Base-by-base conservation (phyloP, 2,888 invertebrate species). In the Dendrolimus pini region DNA sequence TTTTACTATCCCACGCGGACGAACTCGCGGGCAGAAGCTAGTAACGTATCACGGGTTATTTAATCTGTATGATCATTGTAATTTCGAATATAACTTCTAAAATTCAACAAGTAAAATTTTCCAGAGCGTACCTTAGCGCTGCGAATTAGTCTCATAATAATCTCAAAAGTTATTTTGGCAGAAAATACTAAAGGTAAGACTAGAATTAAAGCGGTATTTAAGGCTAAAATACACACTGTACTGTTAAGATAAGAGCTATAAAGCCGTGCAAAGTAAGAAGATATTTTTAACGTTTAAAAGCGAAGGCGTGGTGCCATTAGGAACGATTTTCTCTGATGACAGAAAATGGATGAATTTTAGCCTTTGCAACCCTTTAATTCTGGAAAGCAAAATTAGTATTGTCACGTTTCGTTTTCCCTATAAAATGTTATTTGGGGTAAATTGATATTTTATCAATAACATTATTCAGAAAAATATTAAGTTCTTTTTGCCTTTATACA, bases 251-350 rank as follows among this genome's bases (percentile, higher is more conserved):
- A 61, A 61, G 54, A 56, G 54, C 53, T 12, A 53, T 56, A 54
- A 61, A 59, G 47, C 56, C 30, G 42, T 30, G 41, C 52, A 47
- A 47, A 54, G 41, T 10, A 8, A 54, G 54, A 47, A 42, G 42
- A 41, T 55, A 41, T 55, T 60, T 58, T 61, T 52, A 53, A 56
- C 58, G 53, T 64, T 64, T 62, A 58, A 68, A 67, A 64, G 61
- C 56, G 58, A 60, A 57, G 59, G 61, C 53, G 54, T 56, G 56
- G 47, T 56, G 60, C 67, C 65, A 70, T 74, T 76, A 70, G 59
- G 57, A 56, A 56, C 62, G 61, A 71, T 71, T 74, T 74, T 66
- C 70, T 65, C 60, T 55, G 61, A 65, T 66, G 65, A 64, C 68
- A 62, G 56, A 67, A 68, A 69, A 67, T 60, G 64, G 60, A 42